Conservation (phyloP, 2,888 invertebrate genomes). For the Cyclophora albipunctata region DNA sequence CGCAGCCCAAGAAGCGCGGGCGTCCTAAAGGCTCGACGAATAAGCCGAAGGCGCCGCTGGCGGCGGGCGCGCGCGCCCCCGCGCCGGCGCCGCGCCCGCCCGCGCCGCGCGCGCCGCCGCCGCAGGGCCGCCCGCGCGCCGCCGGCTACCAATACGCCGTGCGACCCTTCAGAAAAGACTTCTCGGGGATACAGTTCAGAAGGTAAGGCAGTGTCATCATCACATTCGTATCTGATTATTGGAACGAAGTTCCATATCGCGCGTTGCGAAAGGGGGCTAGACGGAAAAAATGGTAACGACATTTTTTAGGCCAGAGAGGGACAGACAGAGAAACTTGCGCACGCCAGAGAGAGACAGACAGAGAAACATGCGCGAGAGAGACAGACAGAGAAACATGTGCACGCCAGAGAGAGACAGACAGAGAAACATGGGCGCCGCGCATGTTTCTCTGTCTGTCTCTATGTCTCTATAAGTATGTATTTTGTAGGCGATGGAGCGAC, state of each 20-base stretch:
- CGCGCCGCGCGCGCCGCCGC: conserved; percentile 23
- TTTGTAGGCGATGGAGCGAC: conserved; percentile 68
- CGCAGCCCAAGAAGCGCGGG: conserved; percentile 67
- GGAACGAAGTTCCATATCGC: no score
- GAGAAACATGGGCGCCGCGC: no score
- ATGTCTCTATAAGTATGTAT: no score
- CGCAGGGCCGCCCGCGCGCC: conserved; percentile 41
- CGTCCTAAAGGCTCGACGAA: conserved; percentile 71
- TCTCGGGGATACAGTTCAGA: conserved; percentile 69
- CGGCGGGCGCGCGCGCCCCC: conserved; percentile 16
- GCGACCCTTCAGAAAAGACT: conserved; percentile 66
- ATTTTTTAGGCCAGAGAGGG: no score
- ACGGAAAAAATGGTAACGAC: no score
- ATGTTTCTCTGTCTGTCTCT: no score
- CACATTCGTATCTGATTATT: neutral
- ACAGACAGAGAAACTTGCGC: no score
- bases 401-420: no score
- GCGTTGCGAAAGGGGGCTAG: no score
- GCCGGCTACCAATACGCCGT: conserved; percentile 64
- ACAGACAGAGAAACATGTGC: no score
- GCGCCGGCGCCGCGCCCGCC: conserved; percentile 19
- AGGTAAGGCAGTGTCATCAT: conserved; percentile 36
- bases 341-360: no score
- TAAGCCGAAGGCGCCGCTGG: conserved; percentile 53
- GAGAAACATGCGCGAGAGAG: no score